These are phyloP conservation scores for Nyctereutes procyonoides DNA, from an alignment of 2,113 vertebrate genomes.

Conservation along the genomic window DNA sequence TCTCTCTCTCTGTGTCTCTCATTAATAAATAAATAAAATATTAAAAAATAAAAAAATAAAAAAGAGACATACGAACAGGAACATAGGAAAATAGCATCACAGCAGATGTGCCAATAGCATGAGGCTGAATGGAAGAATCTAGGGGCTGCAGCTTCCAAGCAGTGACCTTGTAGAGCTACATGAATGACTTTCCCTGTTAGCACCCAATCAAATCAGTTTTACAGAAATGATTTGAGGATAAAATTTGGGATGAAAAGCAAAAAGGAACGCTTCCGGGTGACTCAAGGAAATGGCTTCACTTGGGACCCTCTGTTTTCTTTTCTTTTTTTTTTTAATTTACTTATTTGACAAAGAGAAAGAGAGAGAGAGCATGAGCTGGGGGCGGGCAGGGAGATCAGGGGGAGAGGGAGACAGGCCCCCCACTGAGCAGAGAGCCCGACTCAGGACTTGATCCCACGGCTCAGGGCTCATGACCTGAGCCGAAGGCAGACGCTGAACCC, in stretches of 20 bases:
- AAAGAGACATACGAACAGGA: background rate
- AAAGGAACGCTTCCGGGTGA: background rate
- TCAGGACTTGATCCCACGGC: too few relatives aligned
- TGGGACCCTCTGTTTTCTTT: background rate
- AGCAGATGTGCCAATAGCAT: rapidly evolving
- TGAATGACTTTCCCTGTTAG: background rate
- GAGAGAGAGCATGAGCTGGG: too few relatives aligned
- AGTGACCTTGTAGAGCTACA: rapidly evolving
- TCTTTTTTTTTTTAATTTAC: too few relatives aligned
- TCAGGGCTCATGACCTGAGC: too few relatives aligned
- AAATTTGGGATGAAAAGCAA: background rate
- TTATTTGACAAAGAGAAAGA: too few relatives aligned
- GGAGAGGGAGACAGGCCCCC: too few relatives aligned
- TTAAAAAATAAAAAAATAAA: too few relatives aligned
- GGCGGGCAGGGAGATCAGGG: too few relatives aligned
- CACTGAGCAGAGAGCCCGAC: too few relatives aligned
- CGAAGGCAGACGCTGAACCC: too few relatives aligned
- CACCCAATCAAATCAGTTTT: background rate
- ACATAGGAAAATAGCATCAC: background rate
- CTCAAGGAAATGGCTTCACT: background rate
- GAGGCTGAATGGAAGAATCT: background rate
- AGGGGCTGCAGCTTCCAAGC: background rate
- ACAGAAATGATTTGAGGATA: background rate
- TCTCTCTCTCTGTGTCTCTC: too few relatives aligned
- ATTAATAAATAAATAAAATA: too few relatives aligned